These are phyloP conservation scores for Lacerta bilineata DNA, from an alignment of 2,797 vertebrate species.

Conservation along the genomic window DNA sequence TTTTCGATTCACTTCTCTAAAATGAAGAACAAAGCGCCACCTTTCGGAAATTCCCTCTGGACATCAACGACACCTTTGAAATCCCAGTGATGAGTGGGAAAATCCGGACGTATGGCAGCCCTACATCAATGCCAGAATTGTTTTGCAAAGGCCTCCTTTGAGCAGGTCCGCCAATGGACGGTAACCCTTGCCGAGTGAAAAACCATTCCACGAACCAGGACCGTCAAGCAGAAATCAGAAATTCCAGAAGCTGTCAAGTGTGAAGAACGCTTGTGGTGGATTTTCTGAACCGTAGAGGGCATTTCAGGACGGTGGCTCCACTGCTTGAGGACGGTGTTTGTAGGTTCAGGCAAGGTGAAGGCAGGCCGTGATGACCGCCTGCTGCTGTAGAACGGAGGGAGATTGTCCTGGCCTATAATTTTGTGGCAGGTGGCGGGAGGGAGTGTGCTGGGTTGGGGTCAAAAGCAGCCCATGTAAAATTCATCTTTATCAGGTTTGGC, in stretches of 20 bases:
- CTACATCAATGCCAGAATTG: accelerated
- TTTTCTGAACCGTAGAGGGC: not conserved
- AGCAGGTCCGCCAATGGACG: not conserved
- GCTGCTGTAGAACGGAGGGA: no score
- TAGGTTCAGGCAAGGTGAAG: not conserved
- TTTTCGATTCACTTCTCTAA: no score
- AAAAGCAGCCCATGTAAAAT: not conserved
- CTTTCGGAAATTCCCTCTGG: no score
- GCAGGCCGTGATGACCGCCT: not conserved
- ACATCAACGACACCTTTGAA: no score
- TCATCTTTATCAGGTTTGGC: not conserved
- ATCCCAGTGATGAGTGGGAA: no score
- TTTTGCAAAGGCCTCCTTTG: not conserved
- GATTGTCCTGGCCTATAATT: not conserved
- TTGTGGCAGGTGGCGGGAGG: not conserved
- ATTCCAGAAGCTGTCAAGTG: not conserved
- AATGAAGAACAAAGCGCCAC: no score
- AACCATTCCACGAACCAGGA: no score
- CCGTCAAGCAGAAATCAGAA: not conserved
- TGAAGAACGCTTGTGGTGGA: not conserved
- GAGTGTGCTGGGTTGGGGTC: not conserved
- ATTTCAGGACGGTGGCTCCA: not conserved
- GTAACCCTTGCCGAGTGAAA: not conserved
- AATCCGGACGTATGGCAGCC: not conserved
- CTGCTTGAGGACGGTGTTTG: not conserved